Base-by-base conservation (phyloP, 2,797 vertebrate genomes). In the Alca torda region DNA sequence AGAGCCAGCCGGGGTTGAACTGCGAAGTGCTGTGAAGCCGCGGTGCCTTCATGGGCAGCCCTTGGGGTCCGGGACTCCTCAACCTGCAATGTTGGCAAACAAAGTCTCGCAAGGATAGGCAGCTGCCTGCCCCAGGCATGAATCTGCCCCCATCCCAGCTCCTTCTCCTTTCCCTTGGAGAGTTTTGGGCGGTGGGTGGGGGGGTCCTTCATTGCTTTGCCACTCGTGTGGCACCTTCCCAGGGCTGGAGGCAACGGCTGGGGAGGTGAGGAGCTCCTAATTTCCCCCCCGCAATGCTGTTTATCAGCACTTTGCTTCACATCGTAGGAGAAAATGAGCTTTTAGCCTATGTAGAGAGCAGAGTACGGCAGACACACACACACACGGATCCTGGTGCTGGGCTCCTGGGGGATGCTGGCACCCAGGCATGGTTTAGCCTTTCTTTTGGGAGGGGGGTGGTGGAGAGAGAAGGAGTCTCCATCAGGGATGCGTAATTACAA, bases 401-500 rank as follows among this genome's bases (percentile, higher is more conserved):
- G 74, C 68, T 81, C 28, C 87, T 14, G n/a, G 57, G 93, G 73
- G 61, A 46, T 90, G 57, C 73, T 86, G 67, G 81, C 75, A 82
- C 70, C 81, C 74, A 59, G 73, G 82, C 69, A 85, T 0, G 50
- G 91, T 53, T 93, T 74, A 70, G 64, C 61, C 43, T 75, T 65
- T 64, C 67, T 41, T 59, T 45, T 5, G 8, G 25, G 12, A 5
- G 5, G 6, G 31, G 23, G 9, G 15, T 19, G 46, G 60, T 23
- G 46, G 60, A 63, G 31, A 31, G 64, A 75, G 72, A 94, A 84
- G 90, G 79, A 95, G 90, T 92, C 76, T 96, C 96, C 93, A 87
- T 78, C 82, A 76, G 76, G 77, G 93, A 92, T 97, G 96, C 87
- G 89, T 96, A 97, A 97, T 97, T 97, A 96, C 95, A 91, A 96